phyloP scores from a whole-genome alignment of 1,140 invertebrate genomes.

The Solenopsis invicta region DNA sequence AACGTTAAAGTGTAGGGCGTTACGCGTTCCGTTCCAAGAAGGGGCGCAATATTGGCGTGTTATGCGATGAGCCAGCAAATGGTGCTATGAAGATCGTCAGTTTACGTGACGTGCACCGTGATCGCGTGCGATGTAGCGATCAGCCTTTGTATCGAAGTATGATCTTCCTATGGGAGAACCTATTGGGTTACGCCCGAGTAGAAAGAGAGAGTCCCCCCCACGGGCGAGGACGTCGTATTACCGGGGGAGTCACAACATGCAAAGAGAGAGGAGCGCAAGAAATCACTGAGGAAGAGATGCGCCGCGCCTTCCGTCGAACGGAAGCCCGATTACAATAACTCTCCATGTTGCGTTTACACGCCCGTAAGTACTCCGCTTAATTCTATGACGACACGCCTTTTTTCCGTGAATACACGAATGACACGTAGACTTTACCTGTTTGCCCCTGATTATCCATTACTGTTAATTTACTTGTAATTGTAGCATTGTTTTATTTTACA shows the following conservation, averaged over 20 bases:
- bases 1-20: slow-evolving; percentile 51
- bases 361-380: slow-evolving; percentile 9
- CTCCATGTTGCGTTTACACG: not conserved
- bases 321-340: slow-evolving; percentile 57
- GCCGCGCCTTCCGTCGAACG: slow-evolving; percentile 15
- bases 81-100: slow-evolving; percentile 84
- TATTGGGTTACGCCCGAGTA: slow-evolving; percentile 83
- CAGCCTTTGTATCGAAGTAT: slow-evolving; percentile 84
- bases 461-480: not conserved
- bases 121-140: slow-evolving; percentile 87
- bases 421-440: not conserved
- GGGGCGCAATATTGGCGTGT: slow-evolving; percentile 69
- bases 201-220: slow-evolving; percentile 48
- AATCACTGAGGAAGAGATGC: slow-evolving; percentile 36
- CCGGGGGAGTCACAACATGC: slow-evolving; percentile 43
- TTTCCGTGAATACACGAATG: not conserved
- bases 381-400: not conserved
- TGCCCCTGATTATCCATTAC: not conserved
- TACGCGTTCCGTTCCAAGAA: slow-evolving; percentile 60
- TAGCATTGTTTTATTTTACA: not conserved
- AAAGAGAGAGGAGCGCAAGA: slow-evolving; percentile 51
- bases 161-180: slow-evolving; percentile 84
- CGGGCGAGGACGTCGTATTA: slow-evolving; percentile 59
- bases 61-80: slow-evolving; percentile 80
- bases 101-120: slow-evolving; percentile 84